Base-by-base conservation (phyloP, 1,140 invertebrate species). In the Drosophila pseudoobscura region DNA sequence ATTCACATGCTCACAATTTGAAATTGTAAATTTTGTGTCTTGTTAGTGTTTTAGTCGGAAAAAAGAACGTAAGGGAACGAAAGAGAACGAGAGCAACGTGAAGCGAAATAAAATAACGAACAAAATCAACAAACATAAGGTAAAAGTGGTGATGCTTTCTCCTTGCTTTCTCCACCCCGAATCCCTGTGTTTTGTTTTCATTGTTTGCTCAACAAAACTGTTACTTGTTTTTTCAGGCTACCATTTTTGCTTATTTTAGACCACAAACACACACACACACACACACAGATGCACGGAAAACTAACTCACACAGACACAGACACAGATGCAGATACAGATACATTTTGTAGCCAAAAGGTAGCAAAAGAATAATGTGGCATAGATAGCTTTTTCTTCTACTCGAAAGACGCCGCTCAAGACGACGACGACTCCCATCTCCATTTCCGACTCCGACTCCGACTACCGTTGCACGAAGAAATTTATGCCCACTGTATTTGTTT, bases 81-180 rank as follows among this genome's bases (percentile, higher is more conserved):
- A 15, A 22, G 6, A 8, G 26, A 7, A 8, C 8, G 53, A 22
- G 39, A 62, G 61, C 15, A 56, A 69, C 50, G 62, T 68, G 51
- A 69, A 69, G 65, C 63, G 55, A 80, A 87, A 71, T 66, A 75
- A 77, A 87, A 79, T 70, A 85, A 71, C 60, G 60, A 78, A 72
- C 73, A 87, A 85, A 82, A 85, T 87, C 82, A 85, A 85, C 82
- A 87, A 75, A 77, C 78, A 82, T 66, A 75, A 87, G 83, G 82
- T 61, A 85, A 76, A 68, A 70, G 35, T 39, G 35, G 11, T 39
- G 11, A 3, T 13, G 9, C 35, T 11, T 13, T 39, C 3, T 2
- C 9, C 35, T 11, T 39, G 35, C 35, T 39, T 13, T 31, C 31
- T 31, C 31, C 31, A 3, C 31, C 8, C 8, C 35, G 15, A 3